A percentile compares a stretch with the other conserved stretches of the same genome.
Evolutionary conservation across 2,797 vertebrate genomes (phyloP).

Genomic region (Spheniscus humboldti): DNA sequence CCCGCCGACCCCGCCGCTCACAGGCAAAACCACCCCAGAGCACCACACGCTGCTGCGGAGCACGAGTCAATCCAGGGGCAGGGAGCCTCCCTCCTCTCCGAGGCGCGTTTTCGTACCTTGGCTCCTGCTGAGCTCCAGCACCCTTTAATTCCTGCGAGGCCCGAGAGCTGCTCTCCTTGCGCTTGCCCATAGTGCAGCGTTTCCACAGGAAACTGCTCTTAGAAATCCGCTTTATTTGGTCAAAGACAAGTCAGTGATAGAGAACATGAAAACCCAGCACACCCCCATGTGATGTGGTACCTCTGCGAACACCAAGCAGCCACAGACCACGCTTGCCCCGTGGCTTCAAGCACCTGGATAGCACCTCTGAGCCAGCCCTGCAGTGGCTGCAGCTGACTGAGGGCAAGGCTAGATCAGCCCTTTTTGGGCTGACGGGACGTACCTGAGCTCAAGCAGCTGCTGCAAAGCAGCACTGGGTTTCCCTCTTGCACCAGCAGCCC

Average conservation of each 20-base stretch:
- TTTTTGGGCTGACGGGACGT: accelerated
- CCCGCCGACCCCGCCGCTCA: not conserved
- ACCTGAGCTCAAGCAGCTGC: not conserved
- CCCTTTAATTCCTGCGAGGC: not conserved
- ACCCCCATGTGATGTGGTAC: accelerated
- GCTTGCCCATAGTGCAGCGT: accelerated
- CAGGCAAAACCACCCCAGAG: not conserved
- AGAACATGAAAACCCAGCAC: not conserved
- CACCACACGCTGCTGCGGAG: accelerated
- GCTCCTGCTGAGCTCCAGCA: not conserved
- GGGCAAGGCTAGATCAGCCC: not conserved
- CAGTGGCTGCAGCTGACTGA: accelerated
- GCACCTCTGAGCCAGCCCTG: not conserved
- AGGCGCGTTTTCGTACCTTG: accelerated
- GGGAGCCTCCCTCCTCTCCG: not conserved
- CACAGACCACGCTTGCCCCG: accelerated
- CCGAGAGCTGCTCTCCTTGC: not conserved
- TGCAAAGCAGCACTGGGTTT: accelerated
- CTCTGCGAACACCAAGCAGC: not conserved
- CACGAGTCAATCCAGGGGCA: not conserved
- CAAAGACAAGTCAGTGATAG: not conserved
- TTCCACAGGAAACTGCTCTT: not conserved
- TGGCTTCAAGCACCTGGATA: not conserved
- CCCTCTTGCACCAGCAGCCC: not conserved
- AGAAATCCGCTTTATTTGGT: slow-evolving; percentile 41